A percentile compares a stretch with the other conserved stretches of the same genome.
Conservation (phyloP, 53 echinoderm and acorn worm genomes). For the Echinometra lucunter region DNA sequence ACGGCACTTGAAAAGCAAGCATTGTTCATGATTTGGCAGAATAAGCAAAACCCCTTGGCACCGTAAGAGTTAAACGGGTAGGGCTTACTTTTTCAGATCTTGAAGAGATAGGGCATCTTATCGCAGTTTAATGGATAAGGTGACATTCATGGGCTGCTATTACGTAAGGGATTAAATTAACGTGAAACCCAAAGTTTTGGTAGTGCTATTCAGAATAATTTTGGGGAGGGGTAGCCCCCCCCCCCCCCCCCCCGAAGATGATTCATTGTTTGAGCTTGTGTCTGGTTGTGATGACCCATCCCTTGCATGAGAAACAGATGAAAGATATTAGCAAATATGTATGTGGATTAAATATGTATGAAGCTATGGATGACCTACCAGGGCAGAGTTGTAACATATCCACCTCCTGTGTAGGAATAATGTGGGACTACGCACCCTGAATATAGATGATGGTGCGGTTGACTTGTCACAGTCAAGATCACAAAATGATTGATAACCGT, state of each 20-base stretch:
- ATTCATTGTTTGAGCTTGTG: neutral
- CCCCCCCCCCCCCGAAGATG: neutral
- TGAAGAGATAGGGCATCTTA: too few species aligned
- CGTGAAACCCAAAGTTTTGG: too few species aligned
- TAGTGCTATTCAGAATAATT: neutral
- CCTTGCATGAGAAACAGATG: neutral
- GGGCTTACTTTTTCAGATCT: too few species aligned
- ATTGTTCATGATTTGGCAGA: too few species aligned
- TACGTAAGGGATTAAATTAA: too few species aligned
- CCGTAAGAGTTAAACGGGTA: too few species aligned
- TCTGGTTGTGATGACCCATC: neutral
- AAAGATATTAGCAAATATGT: neutral
- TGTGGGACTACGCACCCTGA: neutral
- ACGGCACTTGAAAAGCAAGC: too few species aligned
- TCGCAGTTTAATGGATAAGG: too few species aligned
- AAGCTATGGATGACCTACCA: neutral
- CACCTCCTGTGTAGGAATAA: neutral
- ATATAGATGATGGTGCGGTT: neutral
- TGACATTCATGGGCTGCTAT: too few species aligned
- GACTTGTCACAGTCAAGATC: neutral
- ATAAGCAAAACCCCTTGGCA: too few species aligned
- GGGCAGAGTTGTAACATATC: neutral
- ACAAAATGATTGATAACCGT: neutral
- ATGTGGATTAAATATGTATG: neutral
- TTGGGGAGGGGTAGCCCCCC: neutral